Conservation (phyloP, 2,113 vertebrate genomes). For the Apodemus speciosus region DNA sequence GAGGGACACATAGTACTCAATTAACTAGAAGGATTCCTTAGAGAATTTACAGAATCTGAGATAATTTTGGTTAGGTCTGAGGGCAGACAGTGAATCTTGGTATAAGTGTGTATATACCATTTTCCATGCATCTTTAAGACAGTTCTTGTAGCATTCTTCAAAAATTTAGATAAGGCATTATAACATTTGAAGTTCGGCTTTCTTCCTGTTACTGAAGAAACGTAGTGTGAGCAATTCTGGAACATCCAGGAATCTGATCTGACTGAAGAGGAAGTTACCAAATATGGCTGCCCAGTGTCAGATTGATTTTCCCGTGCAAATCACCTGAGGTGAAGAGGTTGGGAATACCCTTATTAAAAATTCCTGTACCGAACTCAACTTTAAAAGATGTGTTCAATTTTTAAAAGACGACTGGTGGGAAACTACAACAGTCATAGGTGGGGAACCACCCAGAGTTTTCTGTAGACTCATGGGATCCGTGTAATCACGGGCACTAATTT, state of each 20-base stretch:
- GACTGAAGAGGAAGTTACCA: conserved; percentile 54
- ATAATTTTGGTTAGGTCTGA: neutral
- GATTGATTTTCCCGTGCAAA: conserved; percentile 42
- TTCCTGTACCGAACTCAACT: conserved; percentile 52
- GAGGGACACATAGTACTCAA: neutral
- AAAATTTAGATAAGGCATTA: neutral
- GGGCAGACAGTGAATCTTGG: neutral
- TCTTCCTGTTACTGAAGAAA: conserved; percentile 12
- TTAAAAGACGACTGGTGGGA: conserved; percentile 53
- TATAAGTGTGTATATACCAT: neutral
- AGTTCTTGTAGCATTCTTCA: neutral
- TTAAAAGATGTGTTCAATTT: conserved; percentile 8
- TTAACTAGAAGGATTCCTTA: neutral
- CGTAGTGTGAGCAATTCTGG: neutral
- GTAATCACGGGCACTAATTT: conserved; percentile 62
- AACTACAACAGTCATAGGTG: conserved; percentile 31
- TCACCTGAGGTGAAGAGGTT: conserved; percentile 29
- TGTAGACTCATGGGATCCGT: conserved; percentile 56
- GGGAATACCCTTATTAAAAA: conserved; percentile 67
- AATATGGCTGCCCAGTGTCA: neutral
- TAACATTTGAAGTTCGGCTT: neutral
- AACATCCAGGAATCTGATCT: conserved; percentile 65
- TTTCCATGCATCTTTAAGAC: neutral
- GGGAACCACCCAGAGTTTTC: conserved; percentile 72
- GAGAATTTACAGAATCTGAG: neutral